A percentile compares a stretch with the other conserved stretches of the same genome.
Evolutionary conservation across 2,113 vertebrate genomes (phyloP).

Genomic region (Charina bottae): DNA sequence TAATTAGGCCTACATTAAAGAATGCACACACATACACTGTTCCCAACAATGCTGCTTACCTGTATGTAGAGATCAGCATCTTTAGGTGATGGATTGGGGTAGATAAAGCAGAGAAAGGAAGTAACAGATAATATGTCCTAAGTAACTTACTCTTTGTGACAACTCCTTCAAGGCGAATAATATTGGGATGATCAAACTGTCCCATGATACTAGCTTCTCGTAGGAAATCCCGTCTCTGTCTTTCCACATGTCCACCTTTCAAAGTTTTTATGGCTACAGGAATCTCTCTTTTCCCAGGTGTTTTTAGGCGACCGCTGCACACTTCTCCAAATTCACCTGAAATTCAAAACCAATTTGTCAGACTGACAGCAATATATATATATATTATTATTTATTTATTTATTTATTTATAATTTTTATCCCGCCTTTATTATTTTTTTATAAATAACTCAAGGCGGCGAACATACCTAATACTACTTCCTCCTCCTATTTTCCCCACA

Average conservation of each 20-base stretch:
- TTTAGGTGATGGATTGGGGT: not conserved
- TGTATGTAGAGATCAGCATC: not conserved
- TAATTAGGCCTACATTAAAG: not conserved
- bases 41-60: not conserved
- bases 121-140: not conserved
- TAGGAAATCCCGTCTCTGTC: constrained; percentile 92
- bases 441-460: too few relatives aligned
- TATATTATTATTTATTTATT: too few relatives aligned
- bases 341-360: constrained; percentile 43
- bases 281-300: constrained; percentile 93
- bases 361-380: constrained; percentile 17
- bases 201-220: constrained; percentile 96
- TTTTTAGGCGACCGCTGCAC: constrained; percentile 91
- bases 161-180: constrained; percentile 92
- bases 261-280: constrained; percentile 94
- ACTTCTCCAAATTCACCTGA: constrained; percentile 96
- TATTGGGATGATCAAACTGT: constrained; percentile 94
- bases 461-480: too few relatives aligned
- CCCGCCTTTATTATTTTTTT: too few relatives aligned
- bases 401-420: too few relatives aligned
- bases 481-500: too few relatives aligned
- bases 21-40: not conserved
- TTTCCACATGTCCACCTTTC: constrained; percentile 90
- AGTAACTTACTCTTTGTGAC: constrained; percentile 92
- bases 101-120: not conserved